phyloP scores from a whole-genome alignment of 1,140 invertebrate genomes.

The Eubasilissa regina region DNA sequence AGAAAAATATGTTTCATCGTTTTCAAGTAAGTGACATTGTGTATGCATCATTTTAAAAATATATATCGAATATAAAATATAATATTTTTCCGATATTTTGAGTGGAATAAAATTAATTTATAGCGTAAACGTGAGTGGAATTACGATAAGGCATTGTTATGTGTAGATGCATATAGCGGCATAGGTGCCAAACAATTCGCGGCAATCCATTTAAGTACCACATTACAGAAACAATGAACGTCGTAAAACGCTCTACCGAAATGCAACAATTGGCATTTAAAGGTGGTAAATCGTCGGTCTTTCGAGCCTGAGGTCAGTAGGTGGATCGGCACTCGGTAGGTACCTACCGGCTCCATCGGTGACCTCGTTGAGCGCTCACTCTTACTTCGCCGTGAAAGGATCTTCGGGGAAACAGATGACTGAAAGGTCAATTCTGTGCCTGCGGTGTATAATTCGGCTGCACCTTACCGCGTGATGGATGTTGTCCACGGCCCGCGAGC shows the following conservation, averaged over 20 bases:
- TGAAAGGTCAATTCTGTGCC: conserved; percentile 4
- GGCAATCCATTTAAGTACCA: neutral
- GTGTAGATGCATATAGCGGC: too few relatives aligned
- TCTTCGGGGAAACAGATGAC: conserved; percentile 17
- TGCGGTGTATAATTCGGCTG: neutral
- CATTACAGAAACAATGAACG: neutral
- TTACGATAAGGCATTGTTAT: too few relatives aligned
- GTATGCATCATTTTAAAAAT: too few relatives aligned
- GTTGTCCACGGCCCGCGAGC: too few relatives aligned
- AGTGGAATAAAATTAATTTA: too few relatives aligned
- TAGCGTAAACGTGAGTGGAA: too few relatives aligned
- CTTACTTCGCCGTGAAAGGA: conserved; percentile 2
- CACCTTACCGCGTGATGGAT: conserved; percentile 5
- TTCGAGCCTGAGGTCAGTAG: neutral
- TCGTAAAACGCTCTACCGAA: conserved; percentile 24
- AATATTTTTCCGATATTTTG: too few relatives aligned
- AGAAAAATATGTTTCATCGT: too few relatives aligned
- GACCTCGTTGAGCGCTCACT: conserved; percentile 3
- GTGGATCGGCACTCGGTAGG: neutral
- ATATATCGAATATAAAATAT: too few relatives aligned
- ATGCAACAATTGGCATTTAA: conserved; percentile 42
- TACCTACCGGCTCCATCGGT: neutral
- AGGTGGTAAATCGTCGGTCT: conserved; percentile 18
- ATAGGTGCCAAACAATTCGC: too few relatives aligned
- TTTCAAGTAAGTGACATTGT: too few relatives aligned